A percentile compares a stretch with the other conserved stretches of the same genome.
Conservation (phyloP, 2,888 invertebrate genomes). For the Drosophila mayaguana region DNA sequence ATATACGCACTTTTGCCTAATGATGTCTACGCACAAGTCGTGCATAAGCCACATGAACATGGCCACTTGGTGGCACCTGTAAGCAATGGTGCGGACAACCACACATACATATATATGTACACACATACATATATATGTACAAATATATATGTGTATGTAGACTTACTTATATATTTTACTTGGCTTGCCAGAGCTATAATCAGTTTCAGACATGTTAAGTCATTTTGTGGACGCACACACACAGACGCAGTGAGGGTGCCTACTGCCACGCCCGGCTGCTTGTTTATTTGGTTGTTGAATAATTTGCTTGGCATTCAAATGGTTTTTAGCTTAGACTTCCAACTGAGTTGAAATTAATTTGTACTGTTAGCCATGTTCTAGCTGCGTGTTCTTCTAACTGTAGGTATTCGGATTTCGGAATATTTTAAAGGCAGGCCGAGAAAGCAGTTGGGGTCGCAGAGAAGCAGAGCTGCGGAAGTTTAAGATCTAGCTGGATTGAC, state of each 20-base stretch:
- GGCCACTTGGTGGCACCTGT: slow-evolving; percentile 40
- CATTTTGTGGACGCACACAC: slow-evolving; percentile 55
- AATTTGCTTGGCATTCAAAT: slow-evolving; percentile 63
- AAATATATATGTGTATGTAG: not conserved
- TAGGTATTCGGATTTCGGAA: not conserved
- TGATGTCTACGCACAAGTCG: slow-evolving; percentile 64
- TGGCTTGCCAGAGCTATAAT: slow-evolving; percentile 68
- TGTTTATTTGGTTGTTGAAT: slow-evolving; percentile 53
- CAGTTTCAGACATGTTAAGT: slow-evolving; percentile 74
- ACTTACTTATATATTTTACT: slow-evolving; percentile 33
- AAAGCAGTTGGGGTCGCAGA: not conserved
- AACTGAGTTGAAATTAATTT: slow-evolving; percentile 69
- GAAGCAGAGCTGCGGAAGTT: not conserved
- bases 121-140: not conserved
- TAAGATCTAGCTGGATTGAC: not conserved
- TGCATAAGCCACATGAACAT: slow-evolving; percentile 46
- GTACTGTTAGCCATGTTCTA: slow-evolving; percentile 10
- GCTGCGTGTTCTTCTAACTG: slow-evolving; percentile 12
- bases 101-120: not conserved
- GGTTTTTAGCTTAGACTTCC: slow-evolving; percentile 48
- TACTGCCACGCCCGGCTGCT: slow-evolving; percentile 29
- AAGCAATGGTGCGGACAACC: slow-evolving; percentile 47
- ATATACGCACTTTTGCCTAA: slow-evolving; percentile 54
- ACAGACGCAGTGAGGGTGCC: not conserved
- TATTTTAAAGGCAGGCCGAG: slow-evolving; percentile 6